Base-by-base conservation (phyloP, 2,113 vertebrate species). In the Triplophysa tibetana region DNA sequence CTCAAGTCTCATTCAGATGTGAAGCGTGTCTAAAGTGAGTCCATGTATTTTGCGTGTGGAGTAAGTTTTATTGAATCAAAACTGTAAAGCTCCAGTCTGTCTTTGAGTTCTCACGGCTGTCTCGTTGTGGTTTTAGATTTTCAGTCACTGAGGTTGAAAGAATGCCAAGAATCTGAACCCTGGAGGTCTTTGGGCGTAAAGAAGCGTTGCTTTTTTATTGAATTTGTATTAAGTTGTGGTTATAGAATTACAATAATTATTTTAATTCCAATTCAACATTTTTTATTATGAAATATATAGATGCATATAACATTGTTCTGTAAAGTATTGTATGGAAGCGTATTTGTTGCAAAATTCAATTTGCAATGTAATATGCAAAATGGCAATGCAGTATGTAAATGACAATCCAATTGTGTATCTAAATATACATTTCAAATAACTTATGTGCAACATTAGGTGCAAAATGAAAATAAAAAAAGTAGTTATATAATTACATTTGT, bases 161-260 rank as follows among this genome's bases (percentile, higher is more conserved):
- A 90, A 92, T 91, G 88, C 85, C 81, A 88, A 89, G 91, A 92
- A 93, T 92, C 89, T 91, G 88, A 88, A 87, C 87, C 88, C 87
- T 41, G 81, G 82, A 88, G 85, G 88, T 86, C 86, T 91, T 88
- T 84, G 87, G 87, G 88, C 86, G 87, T 90, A 82, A 88, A 88
- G 86, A 89, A 90, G 86, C 89, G 90, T 83, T 79, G 83, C 60
- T 85, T 90, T 89, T 82, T 73, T 78, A 69, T 63, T 65, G 43
- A 56, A 62, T 23, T 8, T 26, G 29, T 70, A n/a, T 70, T 89
- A 83, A 86, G 87, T 85, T 89, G 88, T 91, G 88, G 82, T 85
- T 85, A 77, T 50, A n/a, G 29, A 5, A 33, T 33, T 33, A 33
- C 6, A 33, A 4, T 33, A 4, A 33, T 6, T 5, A 6, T 4